phyloP scores from a whole-genome alignment of 2,113 vertebrate species.

The Ptychochromis oligacanthus region DNA sequence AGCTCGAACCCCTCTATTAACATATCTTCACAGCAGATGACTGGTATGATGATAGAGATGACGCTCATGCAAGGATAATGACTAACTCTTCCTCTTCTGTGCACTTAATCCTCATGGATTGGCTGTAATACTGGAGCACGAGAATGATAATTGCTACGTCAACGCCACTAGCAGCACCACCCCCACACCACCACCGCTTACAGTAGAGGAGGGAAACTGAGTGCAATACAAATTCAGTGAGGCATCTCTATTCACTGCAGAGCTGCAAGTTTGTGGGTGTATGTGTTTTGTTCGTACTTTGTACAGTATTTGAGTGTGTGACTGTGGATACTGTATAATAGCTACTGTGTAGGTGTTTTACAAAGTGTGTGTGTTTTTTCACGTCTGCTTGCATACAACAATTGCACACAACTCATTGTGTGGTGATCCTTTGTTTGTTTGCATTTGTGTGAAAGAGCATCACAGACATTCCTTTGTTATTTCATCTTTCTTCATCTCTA shows the following conservation, averaged over 20 bases:
- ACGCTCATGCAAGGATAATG: constrained; percentile 35
- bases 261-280: neutral
- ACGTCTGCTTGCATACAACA: neutral
- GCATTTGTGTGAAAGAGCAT: neutral
- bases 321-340: neutral
- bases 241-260: neutral
- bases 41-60: constrained; percentile 47
- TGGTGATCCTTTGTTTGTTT: neutral
- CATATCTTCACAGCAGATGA: constrained; percentile 34
- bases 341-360: neutral
- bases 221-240: constrained; percentile 38
- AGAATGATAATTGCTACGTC: constrained; percentile 53
- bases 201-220: constrained; percentile 22
- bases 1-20: constrained; percentile 24
- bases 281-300: neutral
- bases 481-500: neutral
- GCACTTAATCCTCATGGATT: constrained; percentile 42
- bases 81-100: constrained; percentile 52
- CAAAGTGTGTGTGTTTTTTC: neutral
- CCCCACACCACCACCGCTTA: constrained; percentile 7
- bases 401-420: neutral
- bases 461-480: constrained; percentile 29
- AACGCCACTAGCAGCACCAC: constrained; percentile 21
- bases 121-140: constrained; percentile 36
- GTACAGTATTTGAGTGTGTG: neutral